Base-by-base conservation (phyloP, 1,140 invertebrate genomes). In the Liolophura sinensis region DNA sequence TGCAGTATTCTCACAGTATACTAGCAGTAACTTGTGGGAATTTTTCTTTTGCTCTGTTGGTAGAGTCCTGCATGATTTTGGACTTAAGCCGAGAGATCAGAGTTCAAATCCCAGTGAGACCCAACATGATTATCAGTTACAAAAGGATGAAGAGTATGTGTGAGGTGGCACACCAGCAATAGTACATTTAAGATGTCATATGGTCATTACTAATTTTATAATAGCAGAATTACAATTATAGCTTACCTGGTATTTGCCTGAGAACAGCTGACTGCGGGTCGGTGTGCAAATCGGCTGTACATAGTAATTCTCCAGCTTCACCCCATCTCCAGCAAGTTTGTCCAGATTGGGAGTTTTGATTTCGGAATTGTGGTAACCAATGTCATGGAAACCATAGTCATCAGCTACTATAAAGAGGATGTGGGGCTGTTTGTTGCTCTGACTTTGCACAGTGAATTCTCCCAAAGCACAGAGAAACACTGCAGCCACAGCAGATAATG, bases 311-410 rank as follows among this genome's bases (percentile, higher is more conserved):
- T 73, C 72, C 11, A 77, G 56, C 57, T 64, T 73, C 11, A 77
- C 68, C 20, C 77, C 77, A 11, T 62, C 63, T 20, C 24, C 65
- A 1, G 77, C 73, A 56, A 78, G 60, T 60, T 67, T 59, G 59
- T 78, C 77, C 16, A 78, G 51, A 56, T 71, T 74, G 7, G 76
- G 76, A 7, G 76, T 77, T n/a, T 63, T 60, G 22, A 75, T 75
- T 82, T 95, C 71, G 1, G 68, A 73, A 18, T 69, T 68, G 60
- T 78, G 76, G 49, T 76, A 78, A 11, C 74, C 72, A 20, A 78
- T 55, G 56, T 78, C 76, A 56, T 78, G 62, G 40, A 51, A 78
- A 5, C 76, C 76, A 50, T 69, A 73, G 55, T 78, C 76, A 56
- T 78, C 76, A 12, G 76, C 74, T 14, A 78, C 48, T 14, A 78